Evolutionary conservation across 2,888 invertebrate species (phyloP).

Genomic region (Zaprionus obscuricornis): DNA sequence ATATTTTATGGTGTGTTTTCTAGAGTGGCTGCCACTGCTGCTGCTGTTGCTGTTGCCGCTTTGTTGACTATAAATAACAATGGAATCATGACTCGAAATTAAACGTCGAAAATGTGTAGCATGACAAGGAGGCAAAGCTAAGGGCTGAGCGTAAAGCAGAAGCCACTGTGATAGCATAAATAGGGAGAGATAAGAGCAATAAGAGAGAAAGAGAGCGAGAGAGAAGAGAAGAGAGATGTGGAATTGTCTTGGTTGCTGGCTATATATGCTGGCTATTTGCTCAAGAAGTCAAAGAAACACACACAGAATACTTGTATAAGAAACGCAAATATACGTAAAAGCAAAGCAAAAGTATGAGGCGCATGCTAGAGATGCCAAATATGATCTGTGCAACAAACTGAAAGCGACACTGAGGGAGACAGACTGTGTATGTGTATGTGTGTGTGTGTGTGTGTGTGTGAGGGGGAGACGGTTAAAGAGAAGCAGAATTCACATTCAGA

Average conservation of each 20-base stretch:
- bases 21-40: constrained; percentile 56
- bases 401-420: constrained; percentile 1
- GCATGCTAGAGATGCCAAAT: constrained; percentile 41
- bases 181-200: not conserved
- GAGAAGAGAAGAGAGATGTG: not conserved
- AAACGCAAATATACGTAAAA: constrained; percentile 46
- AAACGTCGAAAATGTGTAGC: constrained; percentile 63
- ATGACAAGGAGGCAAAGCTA: constrained; percentile 2
- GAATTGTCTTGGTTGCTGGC: too few relatives aligned
- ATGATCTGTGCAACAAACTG: constrained; percentile 36
- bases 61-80: constrained; percentile 76
- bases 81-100: constrained; percentile 77
- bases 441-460: not conserved
- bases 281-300: constrained; percentile 56
- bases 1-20: constrained; percentile 75
- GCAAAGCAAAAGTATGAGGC: not conserved
- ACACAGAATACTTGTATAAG: too few relatives aligned
- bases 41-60: constrained; percentile 48
- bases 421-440: not conserved
- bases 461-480: not conserved
- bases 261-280: constrained; percentile 44
- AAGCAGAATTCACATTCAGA: constrained; percentile 10
- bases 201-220: not conserved
- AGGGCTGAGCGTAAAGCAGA: too few relatives aligned
- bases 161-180: not conserved